Conservation (phyloP, 2,888 invertebrate genomes). For the Andricus curvator region DNA sequence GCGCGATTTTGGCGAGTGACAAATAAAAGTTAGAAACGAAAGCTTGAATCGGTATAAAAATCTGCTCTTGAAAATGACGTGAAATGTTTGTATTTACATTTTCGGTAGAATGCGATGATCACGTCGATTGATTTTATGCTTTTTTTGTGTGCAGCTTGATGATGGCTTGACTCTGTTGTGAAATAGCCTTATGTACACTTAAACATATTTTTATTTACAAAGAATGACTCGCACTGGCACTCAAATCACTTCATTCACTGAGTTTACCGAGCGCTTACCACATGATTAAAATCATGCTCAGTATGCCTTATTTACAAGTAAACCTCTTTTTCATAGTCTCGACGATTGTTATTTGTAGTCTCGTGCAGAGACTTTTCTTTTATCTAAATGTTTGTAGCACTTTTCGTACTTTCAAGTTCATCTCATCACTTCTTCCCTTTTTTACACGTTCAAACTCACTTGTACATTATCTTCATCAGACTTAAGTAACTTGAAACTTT, state of each 20-base stretch:
- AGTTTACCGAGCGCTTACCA: slow-evolving; percentile 68
- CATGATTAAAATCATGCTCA: slow-evolving; percentile 71
- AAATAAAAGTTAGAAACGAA: slow-evolving; percentile 28
- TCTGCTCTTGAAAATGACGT: slow-evolving; percentile 67
- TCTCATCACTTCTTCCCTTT: slow-evolving; percentile 11
- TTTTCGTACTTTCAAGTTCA: neutral
- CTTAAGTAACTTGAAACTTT: slow-evolving; percentile 71
- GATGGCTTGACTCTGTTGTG: slow-evolving; percentile 74
- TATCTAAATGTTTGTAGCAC: slow-evolving; percentile 39
- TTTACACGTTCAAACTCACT: slow-evolving; percentile 44
- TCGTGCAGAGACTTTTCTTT: slow-evolving; percentile 15
- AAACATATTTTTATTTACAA: slow-evolving; percentile 77
- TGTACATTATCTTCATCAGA: slow-evolving; percentile 58
- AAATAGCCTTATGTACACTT: slow-evolving; percentile 76
- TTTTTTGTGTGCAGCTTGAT: slow-evolving; percentile 59
- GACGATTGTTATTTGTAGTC: slow-evolving; percentile 47
- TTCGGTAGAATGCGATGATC: slow-evolving; percentile 72
- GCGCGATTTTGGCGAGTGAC: slow-evolving; percentile 3
- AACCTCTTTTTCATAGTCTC: slow-evolving; percentile 44
- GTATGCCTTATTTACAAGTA: slow-evolving; percentile 75
- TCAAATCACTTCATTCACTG: slow-evolving; percentile 72
- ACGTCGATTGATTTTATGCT: slow-evolving; percentile 41
- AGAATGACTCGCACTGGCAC: slow-evolving; percentile 76
- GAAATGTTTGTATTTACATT: slow-evolving; percentile 70
- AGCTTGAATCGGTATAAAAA: slow-evolving; percentile 67